Conservation (phyloP, 2,888 invertebrate species). For the Drosophila cognata region DNA sequence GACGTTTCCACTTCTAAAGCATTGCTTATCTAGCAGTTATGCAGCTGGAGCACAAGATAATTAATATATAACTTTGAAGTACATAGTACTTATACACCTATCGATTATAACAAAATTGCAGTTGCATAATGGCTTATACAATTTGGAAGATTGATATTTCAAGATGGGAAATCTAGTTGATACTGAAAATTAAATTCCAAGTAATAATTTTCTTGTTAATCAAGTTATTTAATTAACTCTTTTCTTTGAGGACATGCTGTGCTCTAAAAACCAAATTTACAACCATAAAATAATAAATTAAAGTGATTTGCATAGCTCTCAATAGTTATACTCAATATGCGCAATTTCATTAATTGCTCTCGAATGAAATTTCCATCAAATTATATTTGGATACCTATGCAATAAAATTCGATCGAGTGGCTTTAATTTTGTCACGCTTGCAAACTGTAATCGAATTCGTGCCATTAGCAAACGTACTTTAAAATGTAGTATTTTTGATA, state of each 20-base stretch:
- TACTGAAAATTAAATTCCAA: too few relatives aligned
- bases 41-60: not conserved
- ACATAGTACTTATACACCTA: too few relatives aligned
- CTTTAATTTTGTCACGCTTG: constrained; percentile 4
- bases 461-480: not conserved
- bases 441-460: not conserved
- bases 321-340: not conserved
- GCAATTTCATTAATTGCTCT: not conserved
- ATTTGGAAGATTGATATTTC: not conserved
- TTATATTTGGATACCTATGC: constrained; percentile 2
- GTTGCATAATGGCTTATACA: not conserved
- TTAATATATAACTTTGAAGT: not conserved
- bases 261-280: not conserved
- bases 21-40: not conserved
- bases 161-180: not conserved
- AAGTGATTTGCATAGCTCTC: not conserved
- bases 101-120: not conserved
- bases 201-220: not conserved
- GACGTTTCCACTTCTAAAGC: not conserved
- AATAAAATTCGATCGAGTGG: constrained; percentile 3
- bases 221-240: not conserved
- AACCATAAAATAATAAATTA: not conserved
- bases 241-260: not conserved
- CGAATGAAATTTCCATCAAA: not conserved
- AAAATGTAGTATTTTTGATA: constrained; percentile 37